Evolutionary conservation across 2,888 invertebrate species (phyloP).

Genomic region (Omphaloscelis lunosa): DNA sequence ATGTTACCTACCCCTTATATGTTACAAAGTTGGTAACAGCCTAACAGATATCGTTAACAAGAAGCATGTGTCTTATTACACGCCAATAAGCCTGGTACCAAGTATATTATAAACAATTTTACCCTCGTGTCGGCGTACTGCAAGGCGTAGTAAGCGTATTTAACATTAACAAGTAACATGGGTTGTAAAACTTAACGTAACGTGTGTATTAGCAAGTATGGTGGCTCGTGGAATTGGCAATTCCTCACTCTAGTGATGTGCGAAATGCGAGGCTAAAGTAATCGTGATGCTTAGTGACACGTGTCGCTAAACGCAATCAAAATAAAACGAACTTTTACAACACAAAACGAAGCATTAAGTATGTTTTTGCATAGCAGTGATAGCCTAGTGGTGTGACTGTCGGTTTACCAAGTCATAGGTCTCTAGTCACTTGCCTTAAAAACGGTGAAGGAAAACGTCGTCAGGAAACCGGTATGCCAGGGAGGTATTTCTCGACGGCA

Average conservation of each 20-base stretch:
- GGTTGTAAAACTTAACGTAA: not conserved
- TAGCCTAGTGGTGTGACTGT: no score
- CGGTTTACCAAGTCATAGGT: no score
- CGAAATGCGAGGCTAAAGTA: not conserved
- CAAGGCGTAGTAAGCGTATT: not conserved
- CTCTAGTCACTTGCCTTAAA: no score
- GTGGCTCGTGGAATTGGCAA: not conserved
- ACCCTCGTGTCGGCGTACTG: not conserved
- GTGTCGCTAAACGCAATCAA: not conserved
- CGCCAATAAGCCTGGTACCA: constrained; percentile 2
- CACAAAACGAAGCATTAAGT: no score
- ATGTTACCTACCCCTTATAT: not conserved
- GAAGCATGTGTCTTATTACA: constrained; percentile 11
- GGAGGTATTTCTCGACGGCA: no score
- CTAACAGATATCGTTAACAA: not conserved
- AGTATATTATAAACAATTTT: constrained; percentile 2
- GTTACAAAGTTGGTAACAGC: constrained; percentile 10
- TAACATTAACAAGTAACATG: not conserved
- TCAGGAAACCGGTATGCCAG: no score
- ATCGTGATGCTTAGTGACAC: no score
- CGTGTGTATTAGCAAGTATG: not conserved
- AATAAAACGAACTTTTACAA: no score
- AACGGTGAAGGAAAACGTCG: no score
- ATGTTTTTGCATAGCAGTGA: no score
- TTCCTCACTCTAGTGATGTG: not conserved